These are phyloP conservation scores for Hylaea fasciaria DNA, from an alignment of 2,888 invertebrate genomes.

Conservation along the genomic window DNA sequence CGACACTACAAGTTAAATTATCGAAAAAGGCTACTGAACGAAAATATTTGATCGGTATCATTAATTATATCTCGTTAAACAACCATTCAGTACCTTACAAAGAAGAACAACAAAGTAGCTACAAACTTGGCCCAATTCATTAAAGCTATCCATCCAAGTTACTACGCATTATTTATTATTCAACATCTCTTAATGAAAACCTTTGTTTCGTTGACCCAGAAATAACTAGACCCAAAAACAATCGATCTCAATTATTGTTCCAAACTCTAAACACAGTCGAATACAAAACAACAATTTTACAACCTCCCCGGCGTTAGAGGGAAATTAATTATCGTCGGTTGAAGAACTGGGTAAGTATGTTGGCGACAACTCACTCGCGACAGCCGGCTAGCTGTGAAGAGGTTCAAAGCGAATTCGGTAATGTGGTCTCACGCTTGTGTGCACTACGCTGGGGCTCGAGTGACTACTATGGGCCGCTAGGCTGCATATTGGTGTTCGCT, in stretches of 20 bases:
- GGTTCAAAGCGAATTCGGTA: slow-evolving; percentile 15
- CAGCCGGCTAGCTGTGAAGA: slow-evolving; percentile 7
- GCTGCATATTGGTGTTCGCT: neutral
- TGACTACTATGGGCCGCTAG: too few relatives aligned
- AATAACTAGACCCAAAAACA: slow-evolving; percentile 3
- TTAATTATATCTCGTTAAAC: too few relatives aligned
- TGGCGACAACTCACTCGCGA: too few relatives aligned
- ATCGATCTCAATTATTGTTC: slow-evolving; percentile 31
- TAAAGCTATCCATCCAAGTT: neutral
- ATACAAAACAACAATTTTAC: slow-evolving; percentile 36
- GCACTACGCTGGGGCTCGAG: too few relatives aligned
- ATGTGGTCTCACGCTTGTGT: slow-evolving; percentile 3
- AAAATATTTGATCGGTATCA: too few relatives aligned
- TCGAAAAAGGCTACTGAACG: too few relatives aligned
- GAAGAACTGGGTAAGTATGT: slow-evolving; percentile 5
- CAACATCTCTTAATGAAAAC: neutral
- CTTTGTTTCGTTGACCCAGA: slow-evolving; percentile 11
- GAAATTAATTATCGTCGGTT: slow-evolving; percentile 30
- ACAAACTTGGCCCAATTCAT: neutral
- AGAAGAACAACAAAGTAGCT: neutral
- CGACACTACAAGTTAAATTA: too few relatives aligned
- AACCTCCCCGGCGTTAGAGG: slow-evolving; percentile 5
- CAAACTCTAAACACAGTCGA: slow-evolving; percentile 25
- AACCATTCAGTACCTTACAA: too few relatives aligned
- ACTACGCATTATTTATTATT: neutral